Evolutionary conservation across 2,888 invertebrate species (phyloP).

Genomic region (Aricia artaxerxes): DNA sequence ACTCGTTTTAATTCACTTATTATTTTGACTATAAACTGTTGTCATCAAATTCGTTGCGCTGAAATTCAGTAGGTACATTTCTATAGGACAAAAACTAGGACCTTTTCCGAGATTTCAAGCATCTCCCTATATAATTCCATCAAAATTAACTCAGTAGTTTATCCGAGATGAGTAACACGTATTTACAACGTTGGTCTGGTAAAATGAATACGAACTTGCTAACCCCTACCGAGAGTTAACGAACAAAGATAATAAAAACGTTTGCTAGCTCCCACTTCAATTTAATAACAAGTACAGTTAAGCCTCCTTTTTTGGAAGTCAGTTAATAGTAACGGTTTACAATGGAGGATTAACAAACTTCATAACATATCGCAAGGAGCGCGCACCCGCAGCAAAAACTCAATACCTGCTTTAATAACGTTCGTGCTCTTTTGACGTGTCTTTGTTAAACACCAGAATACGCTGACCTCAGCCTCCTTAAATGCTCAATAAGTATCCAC

Average conservation of each 20-base stretch:
- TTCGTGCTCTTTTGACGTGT: slow-evolving; percentile 71
- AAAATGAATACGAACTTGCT: too few relatives aligned
- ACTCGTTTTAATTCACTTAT: too few relatives aligned
- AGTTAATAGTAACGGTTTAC: slow-evolving; percentile 40
- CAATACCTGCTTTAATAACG: slow-evolving; percentile 66
- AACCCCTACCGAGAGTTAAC: too few relatives aligned
- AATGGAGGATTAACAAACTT: slow-evolving; percentile 42
- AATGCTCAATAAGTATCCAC: slow-evolving; percentile 35
- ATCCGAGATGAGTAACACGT: too few relatives aligned
- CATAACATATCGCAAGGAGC: slow-evolving; percentile 19
- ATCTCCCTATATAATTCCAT: too few relatives aligned
- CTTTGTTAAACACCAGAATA: slow-evolving; percentile 59
- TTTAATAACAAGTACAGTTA: neutral
- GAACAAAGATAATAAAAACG: neutral
- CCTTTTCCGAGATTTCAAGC: too few relatives aligned
- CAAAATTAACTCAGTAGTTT: too few relatives aligned
- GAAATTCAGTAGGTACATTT: too few relatives aligned
- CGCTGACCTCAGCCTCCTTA: slow-evolving; percentile 39
- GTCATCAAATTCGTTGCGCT: too few relatives aligned
- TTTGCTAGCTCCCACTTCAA: neutral
- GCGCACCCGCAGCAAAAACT: slow-evolving; percentile 46
- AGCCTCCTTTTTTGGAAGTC: neutral
- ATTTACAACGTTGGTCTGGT: too few relatives aligned
- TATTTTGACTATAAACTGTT: too few relatives aligned
- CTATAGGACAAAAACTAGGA: too few relatives aligned